phyloP scores from a whole-genome alignment of 2,113 vertebrate genomes.

The Istiophorus platypterus region DNA sequence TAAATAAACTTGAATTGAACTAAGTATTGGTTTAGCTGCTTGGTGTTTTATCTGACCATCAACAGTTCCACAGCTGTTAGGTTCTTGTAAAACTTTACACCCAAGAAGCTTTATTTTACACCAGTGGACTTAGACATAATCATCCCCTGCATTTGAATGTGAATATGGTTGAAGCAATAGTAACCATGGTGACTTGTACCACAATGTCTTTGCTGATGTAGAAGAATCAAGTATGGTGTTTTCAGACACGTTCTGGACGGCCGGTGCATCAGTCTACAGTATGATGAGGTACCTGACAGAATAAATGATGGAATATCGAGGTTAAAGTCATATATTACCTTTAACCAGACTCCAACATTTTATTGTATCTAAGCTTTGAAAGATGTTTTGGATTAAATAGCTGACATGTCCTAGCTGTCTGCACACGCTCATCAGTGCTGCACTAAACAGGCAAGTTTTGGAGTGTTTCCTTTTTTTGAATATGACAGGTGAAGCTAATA shows the following conservation, averaged over 20 bases:
- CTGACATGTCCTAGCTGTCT: neutral
- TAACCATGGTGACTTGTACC: neutral
- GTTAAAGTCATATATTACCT: neutral
- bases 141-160: neutral
- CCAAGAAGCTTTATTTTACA: neutral
- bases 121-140: neutral
- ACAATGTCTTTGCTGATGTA: neutral
- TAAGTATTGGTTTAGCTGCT: slow-evolving; percentile 2
- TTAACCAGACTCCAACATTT: neutral
- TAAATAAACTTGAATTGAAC: too few relatives aligned
- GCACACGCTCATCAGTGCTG: too few relatives aligned
- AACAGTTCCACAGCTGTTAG: neutral
- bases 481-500: too few relatives aligned
- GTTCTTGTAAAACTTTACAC: neutral
- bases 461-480: too few relatives aligned
- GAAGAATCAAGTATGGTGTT: too few relatives aligned
- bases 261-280: too few relatives aligned
- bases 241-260: too few relatives aligned
- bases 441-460: too few relatives aligned
- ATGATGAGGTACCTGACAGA: neutral
- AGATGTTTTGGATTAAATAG: too few relatives aligned
- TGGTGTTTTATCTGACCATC: neutral
- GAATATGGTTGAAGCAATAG: neutral
- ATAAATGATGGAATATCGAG: neutral
- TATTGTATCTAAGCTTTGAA: neutral